phyloP scores from a whole-genome alignment of 1,140 invertebrate species.

The Brevipalpus yothersi region DNA sequence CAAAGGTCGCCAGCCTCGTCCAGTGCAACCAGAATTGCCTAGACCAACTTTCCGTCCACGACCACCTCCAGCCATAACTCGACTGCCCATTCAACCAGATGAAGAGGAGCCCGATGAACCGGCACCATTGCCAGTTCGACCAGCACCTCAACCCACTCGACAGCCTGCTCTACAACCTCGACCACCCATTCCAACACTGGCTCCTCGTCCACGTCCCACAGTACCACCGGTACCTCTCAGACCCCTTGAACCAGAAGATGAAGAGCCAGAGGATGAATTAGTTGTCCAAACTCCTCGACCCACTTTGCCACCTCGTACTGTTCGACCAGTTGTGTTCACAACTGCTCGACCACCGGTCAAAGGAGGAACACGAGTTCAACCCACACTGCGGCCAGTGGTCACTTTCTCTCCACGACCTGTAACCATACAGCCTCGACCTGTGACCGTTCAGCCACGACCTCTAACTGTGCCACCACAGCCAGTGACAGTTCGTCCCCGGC shows the following conservation, averaged over 20 bases:
- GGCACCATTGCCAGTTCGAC: not conserved
- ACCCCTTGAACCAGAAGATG: too few species aligned
- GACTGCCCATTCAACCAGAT: too few species aligned
- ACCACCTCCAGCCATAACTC: not conserved
- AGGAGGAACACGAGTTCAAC: not conserved
- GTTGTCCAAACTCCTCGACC: not conserved
- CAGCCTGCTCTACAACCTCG: not conserved
- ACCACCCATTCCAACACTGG: not conserved
- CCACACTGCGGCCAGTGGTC: not conserved
- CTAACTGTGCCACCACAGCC: not conserved
- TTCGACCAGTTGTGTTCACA: not conserved
- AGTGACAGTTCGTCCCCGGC: not conserved
- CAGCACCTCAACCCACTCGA: not conserved
- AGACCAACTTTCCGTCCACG: not conserved
- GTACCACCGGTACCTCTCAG: too few species aligned
- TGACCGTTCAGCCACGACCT: not conserved
- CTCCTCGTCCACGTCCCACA: not conserved
- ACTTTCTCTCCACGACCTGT: not conserved
- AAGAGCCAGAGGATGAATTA: not conserved
- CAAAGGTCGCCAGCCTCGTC: not conserved
- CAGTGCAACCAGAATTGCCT: not conserved
- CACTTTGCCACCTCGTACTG: not conserved
- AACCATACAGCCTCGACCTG: not conserved
- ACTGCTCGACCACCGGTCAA: not conserved
- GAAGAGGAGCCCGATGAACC: too few species aligned